These are phyloP conservation scores for Nephrotoma flavescens DNA, from an alignment of 2,888 invertebrate species.

Conservation along the genomic window DNA sequence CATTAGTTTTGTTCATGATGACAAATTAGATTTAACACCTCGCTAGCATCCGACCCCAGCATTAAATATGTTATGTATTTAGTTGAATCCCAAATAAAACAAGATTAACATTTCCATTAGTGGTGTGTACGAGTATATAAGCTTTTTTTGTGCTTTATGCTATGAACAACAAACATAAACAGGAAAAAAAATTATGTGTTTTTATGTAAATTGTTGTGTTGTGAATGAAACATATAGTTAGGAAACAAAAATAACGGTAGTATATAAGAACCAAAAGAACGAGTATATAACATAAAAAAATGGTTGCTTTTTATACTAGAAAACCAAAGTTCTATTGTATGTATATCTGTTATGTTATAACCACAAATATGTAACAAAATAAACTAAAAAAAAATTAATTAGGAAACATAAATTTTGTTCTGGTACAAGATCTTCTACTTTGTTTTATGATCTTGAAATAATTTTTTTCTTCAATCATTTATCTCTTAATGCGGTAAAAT, in stretches of 20 bases:
- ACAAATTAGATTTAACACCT: background rate
- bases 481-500: background rate
- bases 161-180: background rate
- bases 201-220: background rate
- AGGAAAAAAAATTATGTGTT: background rate
- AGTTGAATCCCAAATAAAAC: background rate
- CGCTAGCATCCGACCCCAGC: background rate
- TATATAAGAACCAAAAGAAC: background rate
- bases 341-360: background rate
- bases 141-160: background rate
- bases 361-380: background rate
- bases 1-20: background rate
- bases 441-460: background rate
- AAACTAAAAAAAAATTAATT: background rate
- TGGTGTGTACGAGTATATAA: background rate
- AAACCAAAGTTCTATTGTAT: background rate
- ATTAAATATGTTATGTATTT: background rate
- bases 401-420: background rate
- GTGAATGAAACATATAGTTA: background rate
- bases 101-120: background rate
- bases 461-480: background rate
- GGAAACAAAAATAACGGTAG: background rate
- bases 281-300: background rate
- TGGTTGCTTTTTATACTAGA: background rate
- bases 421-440: background rate